Conservation (phyloP, 2,888 invertebrate genomes). For the Aelia acuminata region DNA sequence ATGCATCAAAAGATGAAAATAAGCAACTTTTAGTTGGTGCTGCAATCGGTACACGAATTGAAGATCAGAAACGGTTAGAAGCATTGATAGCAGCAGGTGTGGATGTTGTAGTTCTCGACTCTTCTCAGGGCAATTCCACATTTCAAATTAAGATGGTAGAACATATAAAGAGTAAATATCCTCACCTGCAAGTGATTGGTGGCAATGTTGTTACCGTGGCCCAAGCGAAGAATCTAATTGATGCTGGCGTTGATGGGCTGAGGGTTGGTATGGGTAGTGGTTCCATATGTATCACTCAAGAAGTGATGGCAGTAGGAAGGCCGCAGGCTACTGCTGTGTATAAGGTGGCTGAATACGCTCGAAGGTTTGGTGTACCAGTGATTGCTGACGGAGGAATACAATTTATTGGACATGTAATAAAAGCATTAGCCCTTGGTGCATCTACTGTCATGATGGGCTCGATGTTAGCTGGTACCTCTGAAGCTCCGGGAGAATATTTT, state of each 20-base stretch:
- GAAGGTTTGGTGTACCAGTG: constrained; percentile 91
- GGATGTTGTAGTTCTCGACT: constrained; percentile 96
- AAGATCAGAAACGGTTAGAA: constrained; percentile 85
- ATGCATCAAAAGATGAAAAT: constrained; percentile 97
- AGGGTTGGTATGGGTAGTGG: constrained; percentile 99
- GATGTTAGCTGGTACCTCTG: constrained; percentile 95
- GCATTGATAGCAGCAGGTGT: constrained; percentile 90
- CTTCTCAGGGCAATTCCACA: constrained; percentile 96
- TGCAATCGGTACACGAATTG: constrained; percentile 90
- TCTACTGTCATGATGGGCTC: constrained; percentile 99
- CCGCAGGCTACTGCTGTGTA: constrained; percentile 98
- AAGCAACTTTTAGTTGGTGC: constrained; percentile 95
- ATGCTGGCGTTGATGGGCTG: constrained; percentile 96
- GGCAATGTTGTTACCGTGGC: constrained; percentile 97
- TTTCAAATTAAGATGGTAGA: constrained; percentile 97
- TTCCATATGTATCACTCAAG: constrained; percentile 99
- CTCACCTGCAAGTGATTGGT: constrained; percentile 91
- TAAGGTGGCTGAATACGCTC: constrained; percentile 93
- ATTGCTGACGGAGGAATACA: constrained; percentile 99
- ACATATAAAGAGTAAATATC: constrained; percentile 88
- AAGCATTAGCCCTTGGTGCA: constrained; percentile 92
- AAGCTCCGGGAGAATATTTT: constrained; percentile 99
- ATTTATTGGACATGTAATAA: constrained; percentile 96
- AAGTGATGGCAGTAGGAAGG: constrained; percentile 99
- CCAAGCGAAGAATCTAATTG: constrained; percentile 97